Evolutionary conservation across 1,140 invertebrate genomes (phyloP), one percentile per base, ranked within the genome.

Genomic region (Ceratoteleas bidentatus): DNA sequence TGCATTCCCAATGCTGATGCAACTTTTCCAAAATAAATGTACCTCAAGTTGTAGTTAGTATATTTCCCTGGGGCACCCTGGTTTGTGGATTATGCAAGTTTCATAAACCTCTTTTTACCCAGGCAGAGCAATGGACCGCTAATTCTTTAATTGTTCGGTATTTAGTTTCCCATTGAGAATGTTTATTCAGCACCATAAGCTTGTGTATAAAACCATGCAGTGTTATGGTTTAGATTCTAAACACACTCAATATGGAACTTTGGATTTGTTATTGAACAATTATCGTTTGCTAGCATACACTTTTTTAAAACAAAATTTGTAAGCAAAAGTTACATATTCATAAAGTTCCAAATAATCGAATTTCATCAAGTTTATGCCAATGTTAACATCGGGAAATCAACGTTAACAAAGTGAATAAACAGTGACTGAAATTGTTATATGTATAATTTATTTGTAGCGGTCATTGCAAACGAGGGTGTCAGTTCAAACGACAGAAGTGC

Each of bases 121-220:
- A 91, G 90, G 90, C 58, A 91, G 24, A 91, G 47, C 54, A 91
- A 89, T 70, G 77, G 73, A 81, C 88, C 33, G 85, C 88, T 87
- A 84, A 72, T 68, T 81, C 83, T 66, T 54, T 73, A 74, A 85
- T 86, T 80, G 72, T 87, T 75, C 74, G 72, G 57, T 68, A 70
- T 57, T 61, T 83, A 64, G 69, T 78, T 84, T 52, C 9, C n/a
- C 73, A 70, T 49, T 77, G 68, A 61, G 56, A 75, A 61, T 53
- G 47, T 62, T 32, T 50, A 11, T 74, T 15, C 38, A 50, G 0
- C 4, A 24, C 24, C 24, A 9, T 50, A 52, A 15, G 16, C 40
- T 11, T 70, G 24, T 24, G 4, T 24, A 24, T 24, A 24, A 24
- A 24, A 24, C 1, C 24, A 24, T 24, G 4, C 24, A 24, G 4